Percentiles rank a stretch among this genome's conserved stretches.
Conservation (phyloP, 2,113 vertebrate genomes). For the Todiramphus saurophagus region DNA sequence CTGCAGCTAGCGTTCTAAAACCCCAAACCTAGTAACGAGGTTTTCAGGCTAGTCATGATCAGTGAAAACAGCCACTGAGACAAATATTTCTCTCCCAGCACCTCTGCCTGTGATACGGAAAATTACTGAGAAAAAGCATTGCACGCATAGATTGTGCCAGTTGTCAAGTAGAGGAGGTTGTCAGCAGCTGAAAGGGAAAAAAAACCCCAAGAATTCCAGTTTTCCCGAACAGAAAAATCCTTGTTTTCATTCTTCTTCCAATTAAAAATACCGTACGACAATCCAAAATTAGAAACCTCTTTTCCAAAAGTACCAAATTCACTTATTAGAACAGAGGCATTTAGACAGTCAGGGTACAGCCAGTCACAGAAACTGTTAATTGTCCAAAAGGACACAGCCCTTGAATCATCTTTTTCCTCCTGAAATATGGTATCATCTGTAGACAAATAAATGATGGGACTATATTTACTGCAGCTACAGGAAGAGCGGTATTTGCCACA, state of each 20-base stretch:
- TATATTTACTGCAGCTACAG: not conserved
- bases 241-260: not conserved
- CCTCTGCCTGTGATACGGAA: not conserved
- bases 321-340: not conserved
- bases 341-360: not conserved
- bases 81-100: not conserved
- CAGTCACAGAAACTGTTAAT: not conserved
- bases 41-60: not conserved
- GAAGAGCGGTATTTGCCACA: not conserved
- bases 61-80: not conserved
- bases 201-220: fast-evolving
- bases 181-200: not conserved
- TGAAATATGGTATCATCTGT: not conserved
- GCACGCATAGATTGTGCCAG: not conserved
- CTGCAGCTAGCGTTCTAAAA: not conserved
- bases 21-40: not conserved
- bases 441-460: not conserved
- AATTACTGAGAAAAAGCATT: not conserved
- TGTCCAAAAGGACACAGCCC: not conserved
- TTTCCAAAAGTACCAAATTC: not conserved
- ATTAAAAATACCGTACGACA: not conserved
- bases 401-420: not conserved
- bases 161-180: not conserved
- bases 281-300: not conserved
- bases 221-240: not conserved